Conservation (phyloP, 2,113 vertebrate species). For the Plotosus lineatus region DNA sequence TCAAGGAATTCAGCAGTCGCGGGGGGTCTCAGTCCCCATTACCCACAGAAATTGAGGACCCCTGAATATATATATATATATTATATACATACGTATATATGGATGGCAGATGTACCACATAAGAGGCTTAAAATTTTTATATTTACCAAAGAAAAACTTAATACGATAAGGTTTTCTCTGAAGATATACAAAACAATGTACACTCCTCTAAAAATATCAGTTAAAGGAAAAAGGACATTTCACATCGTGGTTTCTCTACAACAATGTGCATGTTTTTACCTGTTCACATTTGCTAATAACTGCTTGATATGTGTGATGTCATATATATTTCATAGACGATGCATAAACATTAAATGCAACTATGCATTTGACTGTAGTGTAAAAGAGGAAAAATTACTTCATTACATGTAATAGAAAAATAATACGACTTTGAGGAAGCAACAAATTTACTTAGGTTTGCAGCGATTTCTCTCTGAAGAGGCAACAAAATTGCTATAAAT, state of each 20-base stretch:
- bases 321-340: neutral
- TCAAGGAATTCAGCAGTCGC: too few species aligned
- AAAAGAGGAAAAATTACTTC: neutral
- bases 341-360: neutral
- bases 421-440: neutral
- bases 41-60: too few species aligned
- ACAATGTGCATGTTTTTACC: neutral
- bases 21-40: too few species aligned
- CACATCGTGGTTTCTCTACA: neutral
- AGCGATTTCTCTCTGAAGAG: neutral
- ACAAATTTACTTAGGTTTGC: neutral
- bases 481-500: neutral
- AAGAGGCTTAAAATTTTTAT: neutral
- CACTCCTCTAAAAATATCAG: too few species aligned
- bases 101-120: neutral
- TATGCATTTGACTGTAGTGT: neutral
- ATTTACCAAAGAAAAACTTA: neutral
- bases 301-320: neutral
- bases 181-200: too few species aligned
- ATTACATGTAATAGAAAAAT: neutral
- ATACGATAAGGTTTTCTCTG: neutral
- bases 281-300: neutral
- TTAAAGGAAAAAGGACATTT: too few species aligned
- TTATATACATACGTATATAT: too few species aligned
- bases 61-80: too few species aligned